A percentile compares a stretch with the other conserved stretches of the same genome.
Conservation (phyloP, 2,113 vertebrate genomes). For the Calyptomena viridis region DNA sequence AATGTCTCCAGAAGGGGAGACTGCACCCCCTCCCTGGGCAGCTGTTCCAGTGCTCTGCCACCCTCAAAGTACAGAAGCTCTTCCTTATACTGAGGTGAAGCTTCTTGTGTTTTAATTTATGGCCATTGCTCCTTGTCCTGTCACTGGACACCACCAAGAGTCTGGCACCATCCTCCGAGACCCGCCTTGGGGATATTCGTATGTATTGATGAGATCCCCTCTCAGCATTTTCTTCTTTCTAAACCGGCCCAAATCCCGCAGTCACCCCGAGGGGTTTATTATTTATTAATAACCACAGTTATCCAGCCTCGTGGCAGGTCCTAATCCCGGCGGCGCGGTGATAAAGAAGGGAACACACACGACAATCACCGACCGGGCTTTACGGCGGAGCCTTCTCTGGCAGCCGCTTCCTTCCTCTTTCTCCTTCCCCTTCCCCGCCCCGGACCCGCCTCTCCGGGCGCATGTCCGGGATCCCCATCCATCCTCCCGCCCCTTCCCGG, state of each 20-base stretch:
- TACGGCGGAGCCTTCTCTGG: rapidly evolving
- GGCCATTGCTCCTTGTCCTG: rapidly evolving
- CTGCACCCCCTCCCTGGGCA: neutral
- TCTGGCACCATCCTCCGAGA: neutral
- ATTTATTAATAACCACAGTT: neutral
- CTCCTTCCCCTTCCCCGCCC: neutral
- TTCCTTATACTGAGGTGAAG: rapidly evolving
- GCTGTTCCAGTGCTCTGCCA: neutral
- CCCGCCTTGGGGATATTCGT: neutral
- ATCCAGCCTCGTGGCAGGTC: rapidly evolving
- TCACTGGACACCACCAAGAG: neutral
- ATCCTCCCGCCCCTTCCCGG: neutral
- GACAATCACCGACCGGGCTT: neutral
- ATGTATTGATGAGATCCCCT: rapidly evolving
- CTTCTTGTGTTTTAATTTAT: neutral
- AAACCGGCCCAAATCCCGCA: neutral
- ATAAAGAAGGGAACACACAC: rapidly evolving
- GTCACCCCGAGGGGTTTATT: neutral
- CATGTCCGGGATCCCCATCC: neutral
- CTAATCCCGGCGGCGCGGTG: neutral
- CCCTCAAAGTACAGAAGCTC: rapidly evolving
- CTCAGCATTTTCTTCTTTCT: neutral
- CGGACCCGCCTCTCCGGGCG: neutral
- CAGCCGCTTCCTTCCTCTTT: rapidly evolving
- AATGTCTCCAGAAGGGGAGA: neutral